phyloP scores from a whole-genome alignment of 2,888 invertebrate species.

The Shargacucullia verbasci region DNA sequence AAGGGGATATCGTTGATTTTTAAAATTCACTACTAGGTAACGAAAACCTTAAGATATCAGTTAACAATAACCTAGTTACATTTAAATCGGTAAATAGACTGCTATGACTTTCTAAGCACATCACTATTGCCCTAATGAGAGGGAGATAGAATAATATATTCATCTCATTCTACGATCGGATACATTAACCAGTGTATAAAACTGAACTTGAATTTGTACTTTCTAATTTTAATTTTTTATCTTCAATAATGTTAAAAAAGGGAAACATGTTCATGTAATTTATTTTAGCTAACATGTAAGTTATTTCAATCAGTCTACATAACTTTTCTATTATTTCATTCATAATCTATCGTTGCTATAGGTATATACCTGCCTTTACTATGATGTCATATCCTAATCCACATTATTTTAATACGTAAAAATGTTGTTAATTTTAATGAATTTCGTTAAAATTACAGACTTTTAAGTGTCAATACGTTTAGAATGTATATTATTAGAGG shows the following conservation, averaged over 20 bases:
- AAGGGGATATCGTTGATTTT: no score
- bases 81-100: neutral
- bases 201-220: neutral
- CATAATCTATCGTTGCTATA: neutral
- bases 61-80: no score
- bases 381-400: conserved; percentile 33
- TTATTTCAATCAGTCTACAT: no score
- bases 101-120: conserved; percentile 3
- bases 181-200: conserved; percentile 24
- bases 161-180: conserved; percentile 39
- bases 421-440: no score
- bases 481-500: no score
- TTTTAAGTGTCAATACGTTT: no score
- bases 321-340: no score
- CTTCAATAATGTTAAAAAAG: neutral
- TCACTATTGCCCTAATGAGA: conserved; percentile 37
- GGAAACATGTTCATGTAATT: no score
- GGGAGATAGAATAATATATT: conserved; percentile 16
- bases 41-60: no score
- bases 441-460: no score
- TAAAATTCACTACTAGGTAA: no score
- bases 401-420: conserved; percentile 6
- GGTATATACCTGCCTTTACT: neutral
- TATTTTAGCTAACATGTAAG: no score
- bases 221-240: conserved; percentile 2